Conservation (phyloP, 2,797 vertebrate species). For the Lepidocolaptes lacrymiger region DNA sequence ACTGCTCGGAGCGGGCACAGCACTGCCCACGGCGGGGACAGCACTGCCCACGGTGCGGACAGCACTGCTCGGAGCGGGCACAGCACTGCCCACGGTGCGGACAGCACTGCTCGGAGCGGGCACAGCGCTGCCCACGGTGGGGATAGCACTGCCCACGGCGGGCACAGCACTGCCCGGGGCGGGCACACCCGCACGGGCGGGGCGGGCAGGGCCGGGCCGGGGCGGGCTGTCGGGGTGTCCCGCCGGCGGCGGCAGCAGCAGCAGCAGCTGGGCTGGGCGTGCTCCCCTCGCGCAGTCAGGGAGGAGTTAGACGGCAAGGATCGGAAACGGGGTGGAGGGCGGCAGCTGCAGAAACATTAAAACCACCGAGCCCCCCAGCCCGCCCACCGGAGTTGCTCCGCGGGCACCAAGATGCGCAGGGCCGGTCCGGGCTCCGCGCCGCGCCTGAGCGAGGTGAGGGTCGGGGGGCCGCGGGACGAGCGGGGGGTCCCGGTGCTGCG, state of each 20-base stretch:
- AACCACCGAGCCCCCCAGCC: background rate
- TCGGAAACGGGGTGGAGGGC: background rate
- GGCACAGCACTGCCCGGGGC: too few species aligned
- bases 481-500: background rate
- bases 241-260: background rate
- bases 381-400: background rate
- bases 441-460: conserved; percentile 22
- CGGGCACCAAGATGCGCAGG: conserved; percentile 16
- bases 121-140: too few species aligned
- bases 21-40: too few species aligned
- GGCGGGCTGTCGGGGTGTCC: background rate
- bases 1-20: too few species aligned
- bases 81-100: too few species aligned
- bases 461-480: background rate
- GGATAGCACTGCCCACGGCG: too few species aligned
- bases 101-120: too few species aligned
- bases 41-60: too few species aligned
- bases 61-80: too few species aligned
- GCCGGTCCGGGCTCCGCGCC: background rate
- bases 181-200: background rate
- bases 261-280: background rate
- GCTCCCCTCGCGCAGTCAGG: background rate
- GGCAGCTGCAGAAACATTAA: background rate
- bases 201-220: background rate
- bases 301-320: background rate